Percentiles rank a stretch among this genome's conserved stretches.
phyloP scores from a whole-genome alignment of 2,888 invertebrate species.

The Conops quadrifasciatus region DNA sequence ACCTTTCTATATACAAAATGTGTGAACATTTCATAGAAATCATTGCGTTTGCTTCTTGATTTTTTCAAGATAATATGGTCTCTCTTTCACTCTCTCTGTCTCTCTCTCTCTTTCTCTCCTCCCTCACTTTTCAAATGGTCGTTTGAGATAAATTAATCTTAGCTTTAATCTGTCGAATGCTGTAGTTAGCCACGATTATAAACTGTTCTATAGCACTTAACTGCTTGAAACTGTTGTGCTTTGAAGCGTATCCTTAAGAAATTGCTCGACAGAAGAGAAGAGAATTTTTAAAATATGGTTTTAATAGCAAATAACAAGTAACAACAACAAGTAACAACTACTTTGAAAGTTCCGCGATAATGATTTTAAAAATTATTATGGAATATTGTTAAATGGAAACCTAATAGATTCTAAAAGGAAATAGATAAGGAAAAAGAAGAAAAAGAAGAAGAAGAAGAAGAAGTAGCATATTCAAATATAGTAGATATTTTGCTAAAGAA shows the following conservation, averaged over 20 bases:
- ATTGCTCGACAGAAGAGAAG: neutral
- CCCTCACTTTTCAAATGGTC: neutral
- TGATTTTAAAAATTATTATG: slow-evolving; percentile 2
- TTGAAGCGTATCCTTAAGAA: slow-evolving; percentile 25
- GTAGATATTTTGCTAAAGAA: too few relatives aligned
- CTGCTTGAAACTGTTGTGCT: neutral
- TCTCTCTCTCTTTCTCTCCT: neutral
- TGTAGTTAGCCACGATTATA: slow-evolving; percentile 25
- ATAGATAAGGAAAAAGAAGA: neutral
- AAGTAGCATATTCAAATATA: too few relatives aligned
- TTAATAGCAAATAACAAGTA: slow-evolving; percentile 5
- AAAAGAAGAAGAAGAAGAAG: neutral
- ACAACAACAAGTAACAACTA: slow-evolving; percentile 1
- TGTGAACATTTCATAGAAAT: slow-evolving; percentile 37
- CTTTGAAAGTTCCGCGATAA: slow-evolving; percentile 11
- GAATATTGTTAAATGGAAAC: neutral
- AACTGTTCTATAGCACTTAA: slow-evolving; percentile 12
- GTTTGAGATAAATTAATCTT: slow-evolving; percentile 29
- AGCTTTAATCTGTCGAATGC: slow-evolving; percentile 22
- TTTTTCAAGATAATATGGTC: neutral
- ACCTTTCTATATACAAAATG: slow-evolving; percentile 24
- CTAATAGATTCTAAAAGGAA: too few relatives aligned
- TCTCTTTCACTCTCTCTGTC: neutral
- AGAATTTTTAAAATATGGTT: neutral
- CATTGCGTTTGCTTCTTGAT: slow-evolving; percentile 21